Base-by-base conservation (phyloP, 2,113 vertebrate species). In the Scalopus aquaticus region DNA sequence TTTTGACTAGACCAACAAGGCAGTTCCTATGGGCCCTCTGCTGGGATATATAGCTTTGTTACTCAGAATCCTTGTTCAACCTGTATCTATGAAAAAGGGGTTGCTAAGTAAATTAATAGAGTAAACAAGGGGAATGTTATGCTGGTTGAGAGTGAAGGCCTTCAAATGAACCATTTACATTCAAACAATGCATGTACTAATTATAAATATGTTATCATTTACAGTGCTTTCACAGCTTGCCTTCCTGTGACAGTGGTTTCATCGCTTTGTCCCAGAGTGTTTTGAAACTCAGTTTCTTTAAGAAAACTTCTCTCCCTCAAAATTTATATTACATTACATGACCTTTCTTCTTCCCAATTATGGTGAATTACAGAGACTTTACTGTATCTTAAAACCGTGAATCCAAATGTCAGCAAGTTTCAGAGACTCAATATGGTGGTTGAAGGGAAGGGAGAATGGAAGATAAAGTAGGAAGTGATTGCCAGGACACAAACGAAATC, bases 61-160 rank as follows among this genome's bases (percentile, higher is more conserved):
- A 42, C 81, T 90, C 54, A 79, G 82, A 90, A 92, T 77, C 72
- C 49, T 94, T 58, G 12, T 89, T 94, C 73, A 96, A 81, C n/a
- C 37, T 77, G 37, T 30, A 19, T 76, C 42, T 84, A 6, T 46
- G 49, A 54, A 84, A 90, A 88, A 51, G 12, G 39, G 16, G 20
- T 54, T 87, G 70, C 70, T 94, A 91, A 90, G 87, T 78, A 87
- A 93, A 92, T 94, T 87, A 82, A 91, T 58, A 81, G 39, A 67
- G 83, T n/a, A 84, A 97, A 72, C 13, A 86, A 94, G 28, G 92
- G 5, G 73, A 74, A 77, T 56, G 11, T 70, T 79, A 60, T 4
- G 6, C 26, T 89, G 76, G 78, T 42, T 51, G 58, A 80, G 69
- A 91, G 51, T 44, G 72, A 86, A 94, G 60, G 72, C 69, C 83